These are phyloP conservation scores for Hypena proboscidalis DNA, from an alignment of 2,888 invertebrate species.

Conservation along the genomic window DNA sequence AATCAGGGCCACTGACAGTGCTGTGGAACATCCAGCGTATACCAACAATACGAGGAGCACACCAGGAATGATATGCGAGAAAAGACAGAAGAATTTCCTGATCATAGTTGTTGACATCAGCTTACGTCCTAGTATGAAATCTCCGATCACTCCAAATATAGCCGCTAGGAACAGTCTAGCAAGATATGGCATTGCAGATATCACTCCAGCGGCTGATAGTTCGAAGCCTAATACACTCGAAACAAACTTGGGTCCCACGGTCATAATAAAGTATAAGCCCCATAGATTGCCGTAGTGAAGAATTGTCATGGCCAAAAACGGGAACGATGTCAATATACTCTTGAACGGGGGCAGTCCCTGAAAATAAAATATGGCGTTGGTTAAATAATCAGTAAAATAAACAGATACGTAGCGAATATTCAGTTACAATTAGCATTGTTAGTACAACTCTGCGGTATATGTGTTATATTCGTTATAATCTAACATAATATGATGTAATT, in stretches of 20 bases:
- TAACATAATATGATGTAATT: constrained; percentile 41
- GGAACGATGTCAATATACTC: constrained; percentile 86
- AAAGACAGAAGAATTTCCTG: constrained; percentile 87
- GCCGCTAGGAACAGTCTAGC: constrained; percentile 89
- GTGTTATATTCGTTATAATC: constrained; percentile 17
- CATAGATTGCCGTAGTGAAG: constrained; percentile 92
- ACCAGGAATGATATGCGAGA: constrained; percentile 85
- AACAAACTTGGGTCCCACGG: constrained; percentile 90
- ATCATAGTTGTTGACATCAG: constrained; percentile 77
- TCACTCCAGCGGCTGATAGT: constrained; percentile 88
- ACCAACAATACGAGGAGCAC: constrained; percentile 82
- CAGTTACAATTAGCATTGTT: constrained; percentile 25
- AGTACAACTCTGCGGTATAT: constrained; percentile 15
- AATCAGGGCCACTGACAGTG: constrained; percentile 86
- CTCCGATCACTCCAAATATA: constrained; percentile 89
- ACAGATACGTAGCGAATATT: too few relatives aligned
- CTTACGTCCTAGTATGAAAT: constrained; percentile 80
- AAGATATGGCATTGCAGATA: constrained; percentile 89
- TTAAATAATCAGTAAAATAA: neutral
- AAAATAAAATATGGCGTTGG: too few relatives aligned
- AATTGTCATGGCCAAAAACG: constrained; percentile 87
- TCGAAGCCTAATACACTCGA: constrained; percentile 90
- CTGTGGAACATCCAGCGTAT: constrained; percentile 86
- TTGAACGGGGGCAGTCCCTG: constrained; percentile 88
- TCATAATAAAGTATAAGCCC: constrained; percentile 91